Conservation (phyloP, 2,888 invertebrate species). For the Hydriomena furcata region DNA sequence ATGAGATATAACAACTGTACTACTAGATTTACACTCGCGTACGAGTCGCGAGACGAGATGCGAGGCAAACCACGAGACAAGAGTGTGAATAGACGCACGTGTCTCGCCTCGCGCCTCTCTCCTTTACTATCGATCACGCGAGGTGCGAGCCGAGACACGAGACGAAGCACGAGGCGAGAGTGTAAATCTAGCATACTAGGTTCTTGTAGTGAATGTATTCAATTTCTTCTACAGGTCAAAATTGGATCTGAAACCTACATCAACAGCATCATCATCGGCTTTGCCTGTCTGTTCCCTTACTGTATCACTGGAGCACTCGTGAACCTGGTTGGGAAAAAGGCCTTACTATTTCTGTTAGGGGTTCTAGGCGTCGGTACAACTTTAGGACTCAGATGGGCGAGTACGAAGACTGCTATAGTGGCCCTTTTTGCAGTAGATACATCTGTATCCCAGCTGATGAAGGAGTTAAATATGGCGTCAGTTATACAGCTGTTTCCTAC, state of each 20-base stretch:
- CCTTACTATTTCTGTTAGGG: constrained; percentile 43
- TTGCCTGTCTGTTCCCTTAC: constrained; percentile 45
- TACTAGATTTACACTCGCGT: too few relatives aligned
- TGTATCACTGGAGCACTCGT: constrained; percentile 49
- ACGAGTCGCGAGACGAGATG: too few relatives aligned
- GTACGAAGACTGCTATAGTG: constrained; percentile 51
- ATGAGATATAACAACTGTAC: too few relatives aligned
- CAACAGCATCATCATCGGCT: constrained; percentile 54
- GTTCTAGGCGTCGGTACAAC: constrained; percentile 40
- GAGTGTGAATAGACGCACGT: too few relatives aligned
- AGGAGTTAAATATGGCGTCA: constrained; percentile 49
- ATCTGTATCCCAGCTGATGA: constrained; percentile 52
- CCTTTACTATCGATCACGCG: too few relatives aligned
- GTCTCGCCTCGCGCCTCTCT: too few relatives aligned
- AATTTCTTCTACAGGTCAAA: constrained; percentile 41
- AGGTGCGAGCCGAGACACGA: too few relatives aligned
- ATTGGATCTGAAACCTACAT: constrained; percentile 54
- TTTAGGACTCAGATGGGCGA: constrained; percentile 52
- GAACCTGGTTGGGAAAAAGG: constrained; percentile 56
- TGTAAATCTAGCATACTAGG: too few relatives aligned
- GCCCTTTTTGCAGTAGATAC: constrained; percentile 53
- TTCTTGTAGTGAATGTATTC: too few relatives aligned
- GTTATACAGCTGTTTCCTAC: constrained; percentile 59
- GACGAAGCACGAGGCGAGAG: too few relatives aligned
- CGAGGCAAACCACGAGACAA: too few relatives aligned